Conservation (phyloP, 1,140 invertebrate species). For the Cydia fagiglandana region DNA sequence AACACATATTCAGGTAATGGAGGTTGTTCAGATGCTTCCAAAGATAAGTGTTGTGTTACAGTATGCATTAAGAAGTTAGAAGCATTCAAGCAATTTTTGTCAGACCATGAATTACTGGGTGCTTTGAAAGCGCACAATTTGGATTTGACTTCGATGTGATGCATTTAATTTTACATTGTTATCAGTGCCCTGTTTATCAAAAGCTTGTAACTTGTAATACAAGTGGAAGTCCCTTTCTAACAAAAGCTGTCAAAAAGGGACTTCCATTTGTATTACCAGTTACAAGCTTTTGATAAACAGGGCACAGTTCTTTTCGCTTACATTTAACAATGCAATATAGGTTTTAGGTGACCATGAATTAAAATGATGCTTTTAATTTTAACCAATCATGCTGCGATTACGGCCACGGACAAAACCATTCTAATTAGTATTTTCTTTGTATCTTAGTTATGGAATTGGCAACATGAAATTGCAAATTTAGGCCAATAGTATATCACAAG, state of each 20-base stretch:
- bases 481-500: too few species aligned
- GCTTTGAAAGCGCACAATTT: slow-evolving; percentile 62
- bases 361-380: not conserved
- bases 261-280: too few species aligned
- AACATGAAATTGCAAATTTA: too few species aligned
- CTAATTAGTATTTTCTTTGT: not conserved
- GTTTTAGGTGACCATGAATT: not conserved
- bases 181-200: too few species aligned
- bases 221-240: too few species aligned
- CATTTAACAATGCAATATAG: slow-evolving; percentile 4
- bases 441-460: not conserved
- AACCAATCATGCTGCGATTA: not conserved
- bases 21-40: slow-evolving; percentile 39
- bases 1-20: slow-evolving; percentile 36
- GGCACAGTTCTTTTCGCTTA: slow-evolving; percentile 4
- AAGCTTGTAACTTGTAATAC: too few species aligned
- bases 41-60: slow-evolving; percentile 67
- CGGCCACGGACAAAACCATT: not conserved
- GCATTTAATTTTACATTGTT: slow-evolving; percentile 66
- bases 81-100: slow-evolving; percentile 64
- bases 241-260: too few species aligned
- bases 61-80: slow-evolving; percentile 71
- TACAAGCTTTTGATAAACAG: too few species aligned
- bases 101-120: slow-evolving; percentile 57
- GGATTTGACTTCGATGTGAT: slow-evolving; percentile 55